These are phyloP conservation scores for Nycticorax nycticorax DNA, from an alignment of 2,113 vertebrate species.

Conservation along the genomic window DNA sequence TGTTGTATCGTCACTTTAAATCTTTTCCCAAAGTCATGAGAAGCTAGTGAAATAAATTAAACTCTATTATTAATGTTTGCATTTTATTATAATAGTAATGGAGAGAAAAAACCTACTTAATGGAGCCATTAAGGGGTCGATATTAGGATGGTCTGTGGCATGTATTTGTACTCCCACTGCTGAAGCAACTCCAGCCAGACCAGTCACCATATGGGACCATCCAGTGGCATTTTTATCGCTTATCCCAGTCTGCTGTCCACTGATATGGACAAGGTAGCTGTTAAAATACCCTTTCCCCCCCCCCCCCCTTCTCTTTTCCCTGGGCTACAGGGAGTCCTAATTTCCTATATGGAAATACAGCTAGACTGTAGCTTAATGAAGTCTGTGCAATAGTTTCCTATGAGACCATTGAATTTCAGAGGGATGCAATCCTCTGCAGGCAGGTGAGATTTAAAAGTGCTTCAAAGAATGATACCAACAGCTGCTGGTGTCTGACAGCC, in stretches of 20 bases:
- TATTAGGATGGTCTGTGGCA: neutral
- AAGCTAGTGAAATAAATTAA: slow-evolving; percentile 36
- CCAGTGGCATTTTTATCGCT: neutral
- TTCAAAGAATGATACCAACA: neutral
- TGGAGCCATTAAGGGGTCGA: slow-evolving; percentile 8
- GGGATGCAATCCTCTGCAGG: neutral
- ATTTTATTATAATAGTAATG: neutral
- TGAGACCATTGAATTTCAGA: neutral
- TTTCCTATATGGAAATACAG: neutral
- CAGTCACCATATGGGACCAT: neutral
- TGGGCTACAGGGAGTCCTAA: neutral
- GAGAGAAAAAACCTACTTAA: slow-evolving; percentile 15
- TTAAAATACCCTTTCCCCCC: neutral
- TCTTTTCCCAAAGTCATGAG: neutral
- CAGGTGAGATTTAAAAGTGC: neutral
- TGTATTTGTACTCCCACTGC: neutral
- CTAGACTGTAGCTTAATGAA: neutral
- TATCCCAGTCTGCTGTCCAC: neutral
- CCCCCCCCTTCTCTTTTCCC: too few relatives aligned
- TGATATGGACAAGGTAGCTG: neutral
- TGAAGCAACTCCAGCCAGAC: neutral
- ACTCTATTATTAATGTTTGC: slow-evolving; percentile 37
- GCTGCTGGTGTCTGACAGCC: neutral
- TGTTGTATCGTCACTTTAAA: neutral
- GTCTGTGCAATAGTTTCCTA: neutral